Conservation (phyloP, 2,797 vertebrate genomes). For the Sardinella longiceps region DNA sequence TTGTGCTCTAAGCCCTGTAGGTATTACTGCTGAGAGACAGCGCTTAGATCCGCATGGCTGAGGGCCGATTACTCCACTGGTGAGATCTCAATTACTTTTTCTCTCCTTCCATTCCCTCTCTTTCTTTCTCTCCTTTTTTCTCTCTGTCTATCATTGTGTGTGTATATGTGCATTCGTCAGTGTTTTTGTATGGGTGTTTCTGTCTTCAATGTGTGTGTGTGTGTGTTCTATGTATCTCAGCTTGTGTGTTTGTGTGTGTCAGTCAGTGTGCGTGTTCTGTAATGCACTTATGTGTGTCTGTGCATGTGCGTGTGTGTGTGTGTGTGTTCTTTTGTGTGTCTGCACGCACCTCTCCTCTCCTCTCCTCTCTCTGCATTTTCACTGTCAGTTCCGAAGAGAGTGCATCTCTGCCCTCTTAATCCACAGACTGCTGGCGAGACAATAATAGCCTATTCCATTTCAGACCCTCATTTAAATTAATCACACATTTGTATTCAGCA, state of each 20-base stretch:
- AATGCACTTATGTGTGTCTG: background rate
- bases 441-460: constrained; percentile 61
- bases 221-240: background rate
- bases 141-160: constrained; percentile 28
- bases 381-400: constrained; percentile 46
- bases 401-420: constrained; percentile 51
- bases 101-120: constrained; percentile 23
- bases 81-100: constrained; percentile 60
- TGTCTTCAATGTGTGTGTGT: background rate
- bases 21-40: constrained; percentile 52
- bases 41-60: constrained; percentile 56
- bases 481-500: constrained; percentile 58
- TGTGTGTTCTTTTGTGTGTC: constrained; percentile 35
- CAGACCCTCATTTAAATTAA: constrained; percentile 59
- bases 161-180: background rate
- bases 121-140: constrained; percentile 22
- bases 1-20: constrained; percentile 16
- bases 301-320: constrained; percentile 32
- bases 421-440: constrained; percentile 52
- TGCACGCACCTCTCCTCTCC: constrained; percentile 33
- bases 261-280: background rate
- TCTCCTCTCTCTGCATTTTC: constrained; percentile 44
- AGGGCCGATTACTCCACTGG: constrained; percentile 54
- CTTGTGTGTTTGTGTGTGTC: background rate
- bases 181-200: background rate